phyloP scores from a whole-genome alignment of 1,140 invertebrate species.

The Lethrus apterus region DNA sequence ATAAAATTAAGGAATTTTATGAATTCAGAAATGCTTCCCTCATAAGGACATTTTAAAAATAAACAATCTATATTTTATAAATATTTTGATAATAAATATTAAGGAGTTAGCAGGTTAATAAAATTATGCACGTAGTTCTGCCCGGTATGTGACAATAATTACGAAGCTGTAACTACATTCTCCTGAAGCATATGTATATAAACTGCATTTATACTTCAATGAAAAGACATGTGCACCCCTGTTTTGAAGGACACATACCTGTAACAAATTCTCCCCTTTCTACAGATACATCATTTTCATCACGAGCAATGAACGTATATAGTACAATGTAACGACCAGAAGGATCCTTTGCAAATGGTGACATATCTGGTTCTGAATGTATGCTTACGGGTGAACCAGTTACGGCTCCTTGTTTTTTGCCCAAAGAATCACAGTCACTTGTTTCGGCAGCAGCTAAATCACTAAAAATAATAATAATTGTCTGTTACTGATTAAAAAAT shows the following conservation, averaged over 20 bases:
- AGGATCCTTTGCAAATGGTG: slow-evolving; percentile 87
- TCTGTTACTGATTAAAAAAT: too few relatives aligned
- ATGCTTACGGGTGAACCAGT: slow-evolving; percentile 52
- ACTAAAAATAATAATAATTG: slow-evolving; percentile 29
- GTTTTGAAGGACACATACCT: slow-evolving; percentile 26
- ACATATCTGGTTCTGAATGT: slow-evolving; percentile 61
- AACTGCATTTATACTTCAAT: too few relatives aligned
- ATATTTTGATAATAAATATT: too few relatives aligned
- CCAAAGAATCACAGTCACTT: slow-evolving; percentile 40
- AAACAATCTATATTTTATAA: too few relatives aligned
- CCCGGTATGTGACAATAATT: too few relatives aligned
- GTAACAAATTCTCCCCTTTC: slow-evolving; percentile 91
- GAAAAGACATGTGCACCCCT: too few relatives aligned
- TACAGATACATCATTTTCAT: slow-evolving; percentile 92
- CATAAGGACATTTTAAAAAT: too few relatives aligned
- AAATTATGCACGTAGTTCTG: too few relatives aligned
- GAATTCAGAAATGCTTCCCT: not conserved
- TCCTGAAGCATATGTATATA: too few relatives aligned
- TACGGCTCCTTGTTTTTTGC: slow-evolving; percentile 48
- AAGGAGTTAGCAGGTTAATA: too few relatives aligned
- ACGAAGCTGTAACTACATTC: too few relatives aligned
- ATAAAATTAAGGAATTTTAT: not conserved
- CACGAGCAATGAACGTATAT: slow-evolving; percentile 85
- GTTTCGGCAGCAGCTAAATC: slow-evolving; percentile 36
- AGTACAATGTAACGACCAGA: slow-evolving; percentile 85